Evolutionary conservation across 2,888 invertebrate genomes (phyloP).

Genomic region (Doris montereyensis): DNA sequence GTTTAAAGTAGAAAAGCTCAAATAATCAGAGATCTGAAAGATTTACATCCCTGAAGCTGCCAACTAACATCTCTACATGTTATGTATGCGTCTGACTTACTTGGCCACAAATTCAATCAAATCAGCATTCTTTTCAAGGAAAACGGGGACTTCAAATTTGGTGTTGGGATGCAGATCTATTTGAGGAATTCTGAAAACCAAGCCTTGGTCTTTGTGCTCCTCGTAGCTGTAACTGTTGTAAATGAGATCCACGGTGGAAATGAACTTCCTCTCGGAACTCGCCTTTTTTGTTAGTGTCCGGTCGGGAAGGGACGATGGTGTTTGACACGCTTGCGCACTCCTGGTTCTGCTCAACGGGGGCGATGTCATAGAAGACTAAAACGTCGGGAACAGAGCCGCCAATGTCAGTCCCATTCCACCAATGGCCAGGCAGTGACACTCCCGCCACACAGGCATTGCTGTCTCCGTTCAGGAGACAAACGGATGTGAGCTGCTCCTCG

Average conservation of each 20-base stretch:
- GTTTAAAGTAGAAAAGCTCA: too few species aligned
- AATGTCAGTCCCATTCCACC: constrained; percentile 79
- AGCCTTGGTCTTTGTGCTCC: constrained; percentile 87
- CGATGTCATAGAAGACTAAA: constrained; percentile 88
- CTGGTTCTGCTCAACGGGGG: constrained; percentile 72
- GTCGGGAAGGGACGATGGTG: constrained; percentile 56
- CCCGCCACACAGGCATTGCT: constrained; percentile 94
- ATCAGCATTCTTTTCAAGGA: constrained; percentile 76
- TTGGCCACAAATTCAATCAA: constrained; percentile 86
- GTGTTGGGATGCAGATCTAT: constrained; percentile 91
- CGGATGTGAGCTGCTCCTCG: constrained; percentile 81
- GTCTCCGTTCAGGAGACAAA: constrained; percentile 90
- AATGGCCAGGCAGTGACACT: constrained; percentile 88
- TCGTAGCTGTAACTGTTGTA: constrained; percentile 77
- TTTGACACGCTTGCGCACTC: constrained; percentile 66
- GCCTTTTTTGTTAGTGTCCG: constrained; percentile 40
- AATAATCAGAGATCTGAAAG: too few species aligned
- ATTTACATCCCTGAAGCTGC: too few species aligned
- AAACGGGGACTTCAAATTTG: constrained; percentile 90
- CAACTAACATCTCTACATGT: too few species aligned
- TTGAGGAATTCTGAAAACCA: constrained; percentile 89
- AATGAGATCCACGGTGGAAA: constrained; percentile 52
- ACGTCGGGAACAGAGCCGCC: constrained; percentile 75
- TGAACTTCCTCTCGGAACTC: constrained; percentile 46
- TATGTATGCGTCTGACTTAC: too few species aligned